phyloP scores from a whole-genome alignment of 2,888 invertebrate genomes.

The Cantharis flavilabris region DNA sequence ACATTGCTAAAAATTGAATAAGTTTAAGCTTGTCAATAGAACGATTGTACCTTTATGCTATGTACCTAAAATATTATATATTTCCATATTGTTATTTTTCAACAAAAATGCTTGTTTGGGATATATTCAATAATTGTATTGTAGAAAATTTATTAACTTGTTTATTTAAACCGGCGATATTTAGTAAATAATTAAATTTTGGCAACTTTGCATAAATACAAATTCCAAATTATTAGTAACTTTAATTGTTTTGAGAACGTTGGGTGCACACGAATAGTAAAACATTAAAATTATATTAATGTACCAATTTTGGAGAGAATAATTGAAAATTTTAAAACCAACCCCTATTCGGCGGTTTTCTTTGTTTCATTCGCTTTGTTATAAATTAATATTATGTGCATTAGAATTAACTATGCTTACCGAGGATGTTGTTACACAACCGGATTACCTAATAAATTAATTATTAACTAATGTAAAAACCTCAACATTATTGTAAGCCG shows the following conservation, averaged over 20 bases:
- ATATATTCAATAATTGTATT: neutral
- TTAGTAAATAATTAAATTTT: neutral
- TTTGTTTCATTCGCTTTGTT: neutral
- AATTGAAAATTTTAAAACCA: neutral
- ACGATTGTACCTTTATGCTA: neutral
- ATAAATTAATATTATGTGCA: neutral
- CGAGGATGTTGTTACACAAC: neutral
- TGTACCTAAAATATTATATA: neutral
- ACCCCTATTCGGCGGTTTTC: neutral
- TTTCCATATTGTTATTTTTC: neutral
- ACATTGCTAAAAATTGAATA: neutral
- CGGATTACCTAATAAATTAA: no score
- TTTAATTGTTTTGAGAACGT: no score
- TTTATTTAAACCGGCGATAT: neutral
- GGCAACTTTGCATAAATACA: neutral
- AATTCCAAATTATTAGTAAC: neutral
- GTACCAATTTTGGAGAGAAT: neutral
- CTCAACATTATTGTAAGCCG: no score
- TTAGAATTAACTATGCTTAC: neutral
- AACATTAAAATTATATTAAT: no score
- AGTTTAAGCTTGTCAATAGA: neutral
- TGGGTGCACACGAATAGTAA: no score
- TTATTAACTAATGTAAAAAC: no score
- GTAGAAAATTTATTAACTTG: neutral
- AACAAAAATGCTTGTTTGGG: neutral